Evolutionary conservation across 2,888 invertebrate species (phyloP).

Genomic region (Sclerodermus sp.): DNA sequence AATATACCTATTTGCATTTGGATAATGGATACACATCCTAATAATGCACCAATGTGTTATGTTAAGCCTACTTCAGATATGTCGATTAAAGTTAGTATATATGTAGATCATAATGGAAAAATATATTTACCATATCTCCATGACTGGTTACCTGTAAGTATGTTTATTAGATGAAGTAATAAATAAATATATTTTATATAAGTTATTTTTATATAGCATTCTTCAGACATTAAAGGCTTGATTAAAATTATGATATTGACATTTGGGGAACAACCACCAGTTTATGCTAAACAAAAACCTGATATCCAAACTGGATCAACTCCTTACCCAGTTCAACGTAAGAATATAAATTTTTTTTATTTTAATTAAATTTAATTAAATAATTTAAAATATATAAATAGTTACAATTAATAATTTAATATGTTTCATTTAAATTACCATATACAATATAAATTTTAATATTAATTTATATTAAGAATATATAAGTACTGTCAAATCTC

Average conservation of each 20-base stretch:
- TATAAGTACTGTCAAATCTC: too few species aligned
- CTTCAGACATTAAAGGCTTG: constrained; percentile 84
- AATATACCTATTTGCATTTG: constrained; percentile 97
- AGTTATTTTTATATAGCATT: constrained; percentile 55
- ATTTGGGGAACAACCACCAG: constrained; percentile 95
- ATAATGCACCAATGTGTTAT: constrained; percentile 92
- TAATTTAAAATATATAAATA: too few species aligned
- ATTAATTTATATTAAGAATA: too few species aligned
- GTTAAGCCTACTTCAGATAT: constrained; percentile 94
- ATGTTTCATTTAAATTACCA: too few species aligned
- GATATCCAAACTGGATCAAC: constrained; percentile 50
- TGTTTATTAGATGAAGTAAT: neutral
- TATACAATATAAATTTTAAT: too few species aligned
- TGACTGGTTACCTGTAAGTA: constrained; percentile 81
- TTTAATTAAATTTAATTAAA: too few species aligned
- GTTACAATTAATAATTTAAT: too few species aligned
- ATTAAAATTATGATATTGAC: constrained; percentile 89
- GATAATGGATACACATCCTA: constrained; percentile 96
- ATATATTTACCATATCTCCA: constrained; percentile 95
- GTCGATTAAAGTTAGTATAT: constrained; percentile 92
- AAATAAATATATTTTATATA: neutral
- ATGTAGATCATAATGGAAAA: constrained; percentile 93
- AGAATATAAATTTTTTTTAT: too few species aligned
- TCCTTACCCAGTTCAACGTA: constrained; percentile 63
- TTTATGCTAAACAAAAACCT: constrained; percentile 75